Base-by-base conservation (phyloP, 2,113 vertebrate species). In the Silurus asotus region DNA sequence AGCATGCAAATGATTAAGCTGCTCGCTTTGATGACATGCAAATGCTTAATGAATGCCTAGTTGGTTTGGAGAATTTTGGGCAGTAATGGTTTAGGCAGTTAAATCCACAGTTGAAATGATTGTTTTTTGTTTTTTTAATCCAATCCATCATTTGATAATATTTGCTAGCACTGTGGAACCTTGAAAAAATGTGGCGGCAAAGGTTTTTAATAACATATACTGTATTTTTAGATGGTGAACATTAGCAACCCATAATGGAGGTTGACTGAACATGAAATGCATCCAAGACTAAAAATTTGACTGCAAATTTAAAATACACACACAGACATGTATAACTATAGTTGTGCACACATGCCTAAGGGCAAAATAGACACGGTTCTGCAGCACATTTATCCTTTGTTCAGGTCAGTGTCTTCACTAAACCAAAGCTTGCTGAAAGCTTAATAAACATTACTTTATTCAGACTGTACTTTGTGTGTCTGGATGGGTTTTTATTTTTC, bases 21-120 rank as follows among this genome's bases (percentile, higher is more conserved):
- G 23, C 64, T 58, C 74, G 45, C 75, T 82, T 81, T 79, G 58
- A 55, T 45, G 45, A 82, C 69, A 75, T 74, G 48, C 2, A 23
- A 72, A 61, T 1, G 56, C 59, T 70, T 37, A 69, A 81, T 74
- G 45, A 86, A 64, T 49, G 70, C 8, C 17, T 49, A 37, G 45
- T 62, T 48, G 70, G 67, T 72, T 69, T 83, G 53, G 28, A 58
- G 53, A 23, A 45, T 72, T 49, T 72, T 48, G 70, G 25, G 13
- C 61, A 28, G 51, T n/a, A 28, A 67, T 28, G 53, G 23, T 70
- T 69, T 17, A 70, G 2, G 17, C 14, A 55, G 23, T 56, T 70
- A 82, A 82, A 56, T 56, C 81, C 5, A 6, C 51, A 13, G 51
- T 37, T 69, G 28, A 19, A 70, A 65, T 13, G 23, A 3, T 77